A percentile compares a stretch with the other conserved stretches of the same genome.
Conservation (phyloP, 2,797 vertebrate species). For the Lacerta agilis region DNA sequence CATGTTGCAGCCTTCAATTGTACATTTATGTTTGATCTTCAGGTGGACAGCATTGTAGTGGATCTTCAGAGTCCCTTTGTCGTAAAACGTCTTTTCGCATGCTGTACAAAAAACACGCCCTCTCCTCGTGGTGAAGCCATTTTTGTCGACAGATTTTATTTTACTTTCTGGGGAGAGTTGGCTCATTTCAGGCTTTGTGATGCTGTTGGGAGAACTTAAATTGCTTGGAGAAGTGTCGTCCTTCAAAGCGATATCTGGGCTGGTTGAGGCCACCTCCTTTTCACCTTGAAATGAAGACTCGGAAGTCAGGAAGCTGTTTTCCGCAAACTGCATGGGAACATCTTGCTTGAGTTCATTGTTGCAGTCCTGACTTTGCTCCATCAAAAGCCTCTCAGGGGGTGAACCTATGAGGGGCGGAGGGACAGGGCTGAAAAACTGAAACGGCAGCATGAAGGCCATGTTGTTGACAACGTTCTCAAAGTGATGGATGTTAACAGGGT, state of each 20-base stretch:
- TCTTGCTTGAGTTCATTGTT: slow-evolving; percentile 75
- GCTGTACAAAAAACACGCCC: slow-evolving; percentile 95
- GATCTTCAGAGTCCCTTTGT: slow-evolving; percentile 98
- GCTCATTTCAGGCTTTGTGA: slow-evolving; percentile 85
- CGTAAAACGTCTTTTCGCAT: slow-evolving; percentile 98
- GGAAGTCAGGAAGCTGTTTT: slow-evolving; percentile 81
- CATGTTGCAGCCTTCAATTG: slow-evolving; percentile 98
- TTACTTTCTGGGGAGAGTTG: slow-evolving; percentile 88
- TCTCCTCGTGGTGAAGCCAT: slow-evolving; percentile 83
- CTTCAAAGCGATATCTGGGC: slow-evolving; percentile 81
- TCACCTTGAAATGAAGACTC: slow-evolving; percentile 81
- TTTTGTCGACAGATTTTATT: slow-evolving; percentile 84
- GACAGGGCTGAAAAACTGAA: slow-evolving; percentile 91
- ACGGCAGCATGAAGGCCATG: slow-evolving; percentile 95
- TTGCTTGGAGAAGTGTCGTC: slow-evolving; percentile 83
- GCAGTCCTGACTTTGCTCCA: slow-evolving; percentile 79
- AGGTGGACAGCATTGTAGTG: slow-evolving; percentile 98
- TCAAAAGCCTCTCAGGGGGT: slow-evolving; percentile 80
- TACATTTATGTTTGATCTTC: slow-evolving; percentile 98
- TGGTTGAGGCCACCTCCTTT: slow-evolving; percentile 77
- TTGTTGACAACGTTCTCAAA: slow-evolving; percentile 96
- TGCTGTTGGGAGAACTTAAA: slow-evolving; percentile 79
- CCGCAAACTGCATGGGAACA: slow-evolving; percentile 71
- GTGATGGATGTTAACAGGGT: slow-evolving; percentile 84
- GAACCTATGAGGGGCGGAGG: slow-evolving; percentile 90